Evolutionary conservation across 2,888 invertebrate genomes (phyloP), one percentile per base, ranked within the genome.

Genomic region (Melikaiella ostensackeni): DNA sequence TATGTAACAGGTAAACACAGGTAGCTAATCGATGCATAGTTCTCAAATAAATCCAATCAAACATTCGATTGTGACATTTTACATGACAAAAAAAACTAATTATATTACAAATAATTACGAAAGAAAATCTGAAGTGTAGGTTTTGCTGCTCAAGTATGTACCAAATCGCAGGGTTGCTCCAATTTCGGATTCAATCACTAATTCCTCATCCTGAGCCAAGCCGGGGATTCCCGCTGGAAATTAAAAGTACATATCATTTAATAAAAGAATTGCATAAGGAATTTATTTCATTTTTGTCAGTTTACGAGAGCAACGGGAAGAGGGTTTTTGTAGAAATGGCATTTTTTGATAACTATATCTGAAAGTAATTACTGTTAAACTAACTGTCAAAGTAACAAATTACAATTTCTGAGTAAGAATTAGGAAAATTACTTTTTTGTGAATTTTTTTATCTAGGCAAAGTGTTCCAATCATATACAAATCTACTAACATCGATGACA

Each of bases 101-200:
- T 64, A 64, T 64, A 42, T 70, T 19, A 46, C 55, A 57, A 74
- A 35, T 75, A 77, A 62, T 81, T 82, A 84, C 38, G 84, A 79
- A 81, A 93, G 89, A 86, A 93, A 94, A 82, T 94, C 93, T 8
- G 90, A 86, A 64, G 82, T 90, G 84, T 94, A 94, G 75, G 92
- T 92, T 80, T 93, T 93, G 38, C 92, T 92, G n/a, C 94, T 94
- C 84, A 94, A 92, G 85, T 94, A 94, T 75, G 92, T 85, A 16
- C 93, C 92, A 77, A 94, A 92, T 74, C 92, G 93, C 19, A 92
- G 85, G 13, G 93, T 88, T 21, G 94, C 94, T 86, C 93, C 92
- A 1, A 92, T 88, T 38, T 91, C 87, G 7, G 93, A 91, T 80
- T 93, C 93, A 0, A 94, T 87, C 81, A 86, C 92, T 50, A 94